phyloP scores from a whole-genome alignment of 2,888 invertebrate genomes.

The Chymomyza fuscimana region DNA sequence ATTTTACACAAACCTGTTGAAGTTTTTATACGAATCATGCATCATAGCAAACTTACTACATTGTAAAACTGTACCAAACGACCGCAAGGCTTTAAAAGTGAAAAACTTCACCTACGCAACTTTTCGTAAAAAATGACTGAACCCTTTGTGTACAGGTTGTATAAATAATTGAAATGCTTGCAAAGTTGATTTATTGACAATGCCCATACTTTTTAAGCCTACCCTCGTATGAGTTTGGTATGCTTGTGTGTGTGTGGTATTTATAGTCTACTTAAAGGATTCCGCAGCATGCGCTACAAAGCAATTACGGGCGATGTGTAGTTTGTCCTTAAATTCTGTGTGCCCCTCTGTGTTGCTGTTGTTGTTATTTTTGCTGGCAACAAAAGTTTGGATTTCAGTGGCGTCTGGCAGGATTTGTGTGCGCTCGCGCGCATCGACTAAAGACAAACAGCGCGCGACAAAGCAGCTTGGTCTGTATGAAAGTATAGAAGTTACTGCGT shows the following conservation, averaged over 20 bases:
- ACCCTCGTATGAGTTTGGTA: too few species aligned
- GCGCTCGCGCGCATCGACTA: conserved; percentile 56
- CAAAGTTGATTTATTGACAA: too few species aligned
- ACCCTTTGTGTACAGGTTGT: neutral
- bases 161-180: neutral
- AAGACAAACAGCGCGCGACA: conserved; percentile 62
- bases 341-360: neutral
- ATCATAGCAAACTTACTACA: too few species aligned
- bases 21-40: too few species aligned
- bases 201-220: neutral
- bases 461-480: conserved; percentile 14
- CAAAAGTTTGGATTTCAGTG: conserved; percentile 47
- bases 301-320: conserved; percentile 44
- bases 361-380: neutral
- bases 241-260: conserved; percentile 34
- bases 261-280: conserved; percentile 71
- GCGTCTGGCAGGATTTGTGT: conserved; percentile 54
- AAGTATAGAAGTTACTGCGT: neutral
- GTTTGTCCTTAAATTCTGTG: conserved; percentile 37
- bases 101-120: too few species aligned
- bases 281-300: conserved; percentile 51
- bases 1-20: too few species aligned
- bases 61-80: too few species aligned
- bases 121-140: neutral
- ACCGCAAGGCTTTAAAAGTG: too few species aligned